Evolutionary conservation across 2,113 vertebrate genomes (phyloP).

Genomic region (Alouatta palliata): DNA sequence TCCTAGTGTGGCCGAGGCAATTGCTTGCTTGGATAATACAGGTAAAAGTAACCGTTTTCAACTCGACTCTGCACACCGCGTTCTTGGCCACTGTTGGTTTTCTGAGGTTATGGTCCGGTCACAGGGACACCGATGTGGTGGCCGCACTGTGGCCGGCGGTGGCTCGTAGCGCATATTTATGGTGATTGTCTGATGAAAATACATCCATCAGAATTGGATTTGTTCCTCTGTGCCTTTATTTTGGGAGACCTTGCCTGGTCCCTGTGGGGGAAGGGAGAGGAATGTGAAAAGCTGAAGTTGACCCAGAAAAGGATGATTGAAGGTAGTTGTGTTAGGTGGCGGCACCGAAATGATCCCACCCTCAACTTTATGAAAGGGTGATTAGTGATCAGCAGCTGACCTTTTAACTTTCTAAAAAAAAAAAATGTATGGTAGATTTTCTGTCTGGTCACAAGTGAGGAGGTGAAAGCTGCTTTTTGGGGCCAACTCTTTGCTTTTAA

Average conservation of each 20-base stretch:
- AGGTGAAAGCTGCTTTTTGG: background rate
- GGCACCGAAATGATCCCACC: background rate
- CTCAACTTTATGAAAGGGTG: background rate
- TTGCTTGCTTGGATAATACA: background rate
- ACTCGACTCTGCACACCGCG: background rate
- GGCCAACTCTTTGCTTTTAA: background rate
- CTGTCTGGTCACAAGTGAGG: background rate
- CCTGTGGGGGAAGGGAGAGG: constrained; percentile 33
- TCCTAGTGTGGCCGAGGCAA: background rate
- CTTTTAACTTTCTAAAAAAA: constrained; percentile 29
- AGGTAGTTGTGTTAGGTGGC: background rate
- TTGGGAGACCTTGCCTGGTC: constrained; percentile 68
- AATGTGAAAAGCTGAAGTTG: constrained; percentile 53
- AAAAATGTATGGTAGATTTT: background rate
- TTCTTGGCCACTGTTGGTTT: background rate
- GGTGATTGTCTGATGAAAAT: constrained; percentile 59
- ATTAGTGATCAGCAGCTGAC: background rate
- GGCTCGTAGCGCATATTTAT: constrained; percentile 40
- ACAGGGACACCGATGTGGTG: background rate
- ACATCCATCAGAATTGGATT: constrained; percentile 47
- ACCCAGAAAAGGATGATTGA: constrained; percentile 70
- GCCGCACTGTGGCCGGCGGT: background rate
- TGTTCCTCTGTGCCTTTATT: constrained; percentile 73
- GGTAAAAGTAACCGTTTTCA: background rate
- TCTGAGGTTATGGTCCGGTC: background rate